Base-by-base conservation (phyloP, 1,140 invertebrate genomes). In the Drosophila lini region DNA sequence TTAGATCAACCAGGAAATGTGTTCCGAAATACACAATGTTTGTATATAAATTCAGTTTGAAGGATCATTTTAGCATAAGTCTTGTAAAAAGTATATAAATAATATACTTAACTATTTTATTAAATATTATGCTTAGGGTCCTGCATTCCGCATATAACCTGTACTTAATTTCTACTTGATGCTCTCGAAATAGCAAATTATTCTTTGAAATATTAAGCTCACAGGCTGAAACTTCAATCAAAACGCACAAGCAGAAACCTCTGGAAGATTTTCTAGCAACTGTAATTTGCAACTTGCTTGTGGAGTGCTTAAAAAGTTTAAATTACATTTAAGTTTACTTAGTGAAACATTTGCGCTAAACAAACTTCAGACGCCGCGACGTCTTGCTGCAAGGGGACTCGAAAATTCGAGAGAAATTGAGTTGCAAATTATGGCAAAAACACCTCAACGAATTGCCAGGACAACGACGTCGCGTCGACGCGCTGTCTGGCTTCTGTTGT, bases 401-500 rank as follows among this genome's bases (percentile, higher is more conserved):
- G 9, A 70, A 44, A 59, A 56, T 56, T 56, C 67, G 13, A 28
- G 53, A 38, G 34, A 71, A 73, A 73, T 71, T 71, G 36, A 59
- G 69, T 71, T 71, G 53, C 69, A 71, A 73, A 73, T 73, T 73
- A 71, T 73, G 69, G 67, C 53, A 59, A 31, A 36, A 59, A 73
- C 67, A 73, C 65, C 67, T 61, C 32, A 10, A 34, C 44, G 40
- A 41, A 74, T 44, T 73, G 56, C 38, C 40, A 68, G 79, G 36
- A 77, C 73, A 71, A 75, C 58, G 74, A 74, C 63, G 80, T 52
- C 40, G 52, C 50, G 80, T 57, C 56, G 52, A 38, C 52, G 60
- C 62, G 41, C 47, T 82, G 80, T 82, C 80, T 81, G 74, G 57
- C 44, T 40, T 57, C 55, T 74, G 50, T 74, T 61, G 60, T 65